phyloP scores from a whole-genome alignment of 2,888 invertebrate genomes.

The Congeria kusceri region DNA sequence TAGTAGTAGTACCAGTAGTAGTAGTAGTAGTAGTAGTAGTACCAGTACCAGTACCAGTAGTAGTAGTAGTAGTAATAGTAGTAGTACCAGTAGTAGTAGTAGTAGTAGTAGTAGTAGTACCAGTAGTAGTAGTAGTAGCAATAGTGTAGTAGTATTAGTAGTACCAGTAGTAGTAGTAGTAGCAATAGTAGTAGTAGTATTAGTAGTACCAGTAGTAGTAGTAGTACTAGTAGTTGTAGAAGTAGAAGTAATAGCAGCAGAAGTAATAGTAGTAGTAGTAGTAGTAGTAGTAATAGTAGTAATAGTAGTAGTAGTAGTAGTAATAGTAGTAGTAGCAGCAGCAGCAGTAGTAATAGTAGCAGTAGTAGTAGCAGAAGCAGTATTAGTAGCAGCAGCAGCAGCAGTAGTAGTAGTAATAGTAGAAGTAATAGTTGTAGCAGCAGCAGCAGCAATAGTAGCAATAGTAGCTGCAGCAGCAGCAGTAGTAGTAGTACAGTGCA shows the following conservation, averaged over 20 bases:
- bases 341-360: background rate
- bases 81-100: constrained; percentile 3
- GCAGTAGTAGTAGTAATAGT: constrained; percentile 6
- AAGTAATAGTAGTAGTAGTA: background rate
- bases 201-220: background rate
- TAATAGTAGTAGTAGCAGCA: background rate
- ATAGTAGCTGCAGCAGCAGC: background rate
- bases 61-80: constrained; percentile 2
- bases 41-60: background rate
- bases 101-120: constrained; percentile 7
- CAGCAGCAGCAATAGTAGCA: background rate
- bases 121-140: background rate
- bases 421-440: background rate
- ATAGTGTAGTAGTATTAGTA: background rate
- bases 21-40: constrained; percentile 10
- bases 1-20: constrained; percentile 3
- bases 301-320: background rate
- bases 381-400: background rate
- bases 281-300: constrained; percentile 2
- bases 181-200: background rate
- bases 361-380: constrained; percentile 2
- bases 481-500: background rate
- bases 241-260: background rate
- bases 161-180: background rate
- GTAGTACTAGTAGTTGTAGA: background rate